Base-by-base conservation (phyloP, 1,140 invertebrate species). In the Drosophila subobscura region DNA sequence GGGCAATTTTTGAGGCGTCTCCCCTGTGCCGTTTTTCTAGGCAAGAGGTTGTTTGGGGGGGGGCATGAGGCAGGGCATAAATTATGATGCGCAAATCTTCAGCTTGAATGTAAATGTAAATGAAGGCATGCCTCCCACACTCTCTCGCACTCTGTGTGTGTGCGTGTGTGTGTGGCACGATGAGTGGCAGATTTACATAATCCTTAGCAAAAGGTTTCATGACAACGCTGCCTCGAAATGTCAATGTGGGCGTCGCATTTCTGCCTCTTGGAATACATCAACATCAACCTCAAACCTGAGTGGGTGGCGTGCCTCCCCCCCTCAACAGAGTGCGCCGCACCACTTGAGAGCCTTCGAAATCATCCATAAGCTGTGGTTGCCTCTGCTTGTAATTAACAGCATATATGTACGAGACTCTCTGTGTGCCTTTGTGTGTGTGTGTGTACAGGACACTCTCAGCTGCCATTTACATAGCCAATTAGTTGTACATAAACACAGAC, bases 1-100 rank as follows among this genome's bases (percentile, higher is more conserved):
- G 81, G 81, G 81, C 81, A 86, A 85, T 85, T 86, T 85, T 81
- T 86, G 80, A 85, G 77, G 81, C 78, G 76, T 74, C 41, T 49
- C 22, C 4, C 23, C 33, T 0, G 4, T 29, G 20, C 10, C n/a
- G 5, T 22, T 45, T 64, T 50, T 57, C 70, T 37, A 44, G 46
- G 57, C 41, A 42, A 60, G n/a, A 45, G 25, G 37, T 16, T 52
- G n/a, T n/a, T n/a, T n/a, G n/a, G n/a, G n/a, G 42, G 52, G 41
- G 22, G 56, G 71, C 20, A 53, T 45, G 49, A 55, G 81, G 33
- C 29, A 8, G 55, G 83, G 76, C 83, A 86, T 86, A 86, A 86
- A 86, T 88, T 86, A 86, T 86, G 81, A 86, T 88, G 81, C 83
- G 83, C 81, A 86, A 86, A 86, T 86, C 81, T 86, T 86, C 81